Conservation (phyloP, 1,140 invertebrate species). For the Wasmannia auropunctata region DNA sequence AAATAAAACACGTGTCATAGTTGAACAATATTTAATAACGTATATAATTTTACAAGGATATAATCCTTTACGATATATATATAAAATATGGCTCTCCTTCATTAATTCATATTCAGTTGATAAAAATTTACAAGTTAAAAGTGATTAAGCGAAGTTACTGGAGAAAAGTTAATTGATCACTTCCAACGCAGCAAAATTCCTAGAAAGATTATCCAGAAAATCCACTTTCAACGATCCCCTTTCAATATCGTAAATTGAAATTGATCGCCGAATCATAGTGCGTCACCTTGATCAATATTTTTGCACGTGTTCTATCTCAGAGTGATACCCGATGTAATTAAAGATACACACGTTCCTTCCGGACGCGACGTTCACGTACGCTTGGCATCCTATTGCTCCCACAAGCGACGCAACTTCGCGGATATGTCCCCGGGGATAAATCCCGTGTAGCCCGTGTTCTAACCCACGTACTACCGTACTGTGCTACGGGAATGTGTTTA, state of each 20-base stretch:
- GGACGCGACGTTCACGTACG: constrained; percentile 17
- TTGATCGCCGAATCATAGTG: not conserved
- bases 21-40: not conserved
- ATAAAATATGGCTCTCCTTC: not conserved
- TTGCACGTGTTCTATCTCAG: constrained; percentile 25
- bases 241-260: constrained; percentile 1
- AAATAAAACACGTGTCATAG: not conserved
- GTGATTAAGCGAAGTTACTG: not conserved
- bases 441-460: constrained; percentile 49
- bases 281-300: constrained; percentile 18
- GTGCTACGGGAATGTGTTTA: constrained; percentile 43
- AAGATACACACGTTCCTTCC: constrained; percentile 43
- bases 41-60: not conserved
- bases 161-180: constrained; percentile 9
- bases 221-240: not conserved
- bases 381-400: constrained; percentile 61
- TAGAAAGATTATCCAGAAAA: not conserved
- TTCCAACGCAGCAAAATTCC: not conserved
- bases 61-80: not conserved
- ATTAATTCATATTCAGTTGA: not conserved
- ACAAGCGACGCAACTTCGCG: constrained; percentile 68
- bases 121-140: constrained; percentile 6
- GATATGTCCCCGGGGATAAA: constrained; percentile 72
- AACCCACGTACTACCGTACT: constrained; percentile 18
- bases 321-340: constrained; percentile 13